Evolutionary conservation across 2,888 invertebrate species (phyloP), one percentile per base, ranked within the genome.

Genomic region (Dicyrtomina minuta): DNA sequence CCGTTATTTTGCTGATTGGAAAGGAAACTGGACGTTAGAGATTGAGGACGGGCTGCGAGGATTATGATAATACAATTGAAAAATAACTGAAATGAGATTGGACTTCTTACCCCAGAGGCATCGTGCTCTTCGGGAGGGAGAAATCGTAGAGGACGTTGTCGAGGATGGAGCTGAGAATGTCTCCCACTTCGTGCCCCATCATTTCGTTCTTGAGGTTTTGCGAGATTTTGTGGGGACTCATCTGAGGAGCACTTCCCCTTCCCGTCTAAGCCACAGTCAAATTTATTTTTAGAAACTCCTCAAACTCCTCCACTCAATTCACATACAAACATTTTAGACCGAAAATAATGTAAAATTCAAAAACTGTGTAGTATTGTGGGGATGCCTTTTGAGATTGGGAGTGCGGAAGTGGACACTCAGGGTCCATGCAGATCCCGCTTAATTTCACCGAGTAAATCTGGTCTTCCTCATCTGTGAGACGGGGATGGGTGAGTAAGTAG

Each of bases 401-500:
- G n/a, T 49, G 64, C 6, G 64, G 64, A 1, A 64, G 51, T 10
- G 22, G 43, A 43, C 65, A 65, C 17, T 70, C 76, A 8, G 70
- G 46, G n/a, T 74, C 73, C 59, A 68, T 71, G 56, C 77, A 77
- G 66, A 77, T 71, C 5, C 75, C 77, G 56, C 51, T 73, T 13
- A 77, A 41, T 12, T 71, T 56, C 0, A 74, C 39, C 13, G 65
- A 55, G 33, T 65, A 74, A 8, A 66, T 51, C 41, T 46, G 62
- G 49, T 64, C 69, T 15, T 70, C 56, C 1, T 66, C 65, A 65
- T 72, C 67, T 8, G 55, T 53, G 2, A 74, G 20, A 33, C 67
- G 51, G n/a, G 75, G 75, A 60, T 76, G 74, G 26, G 76, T 77
- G 39, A 76, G 55, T n/a, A 77, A 56, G 61, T 76, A 73, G 4